Evolutionary conservation across 2,888 invertebrate genomes (phyloP), one percentile per base, ranked within the genome.

Genomic region (Lasioglossum malachurum): DNA sequence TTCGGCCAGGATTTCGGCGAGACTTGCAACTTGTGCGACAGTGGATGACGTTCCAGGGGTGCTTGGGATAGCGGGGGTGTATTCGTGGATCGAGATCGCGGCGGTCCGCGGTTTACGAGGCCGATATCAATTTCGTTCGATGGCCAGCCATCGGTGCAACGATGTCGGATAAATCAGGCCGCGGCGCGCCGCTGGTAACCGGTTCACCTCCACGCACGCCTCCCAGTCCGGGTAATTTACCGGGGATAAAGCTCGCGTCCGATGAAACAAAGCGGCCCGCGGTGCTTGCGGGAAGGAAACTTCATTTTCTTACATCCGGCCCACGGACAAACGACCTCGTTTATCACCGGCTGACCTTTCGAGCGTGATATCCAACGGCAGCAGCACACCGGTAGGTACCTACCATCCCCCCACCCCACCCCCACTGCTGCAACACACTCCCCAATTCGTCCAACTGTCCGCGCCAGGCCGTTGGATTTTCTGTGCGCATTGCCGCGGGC

Each of bases 251-350:
- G 87, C 87, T 67, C 72, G 75, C 80, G 84, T 86, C 89, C 90
- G 85, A 85, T 82, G 81, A 90, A 90, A 90, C 90, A 90, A 90
- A 90, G 90, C 90, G 72, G 46, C 27, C 64, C 86, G 84, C 80
- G 86, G 85, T 78, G 89, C 90, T 84, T 78, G 81, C 86, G 90
- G 90, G 92, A 92, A 93, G 93, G 92, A 93, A 93, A 92, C 92
- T 92, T 92, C 91, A 92, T 93, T 92, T 91, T 89, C 92, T 91
- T 90, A 89, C 90, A 92, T 92, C 93, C 92, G 90, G 92, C 74
- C 82, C 87, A 84, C 88, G 86, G 92, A 92, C 91, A 90, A 90
- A 91, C 89, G 88, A 86, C 89, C 90, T 91, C 92, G 92, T 92
- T 92, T 92, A 91, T 92, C 92, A 92, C 91, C 82, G 87, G 87